Base-by-base conservation (phyloP, 2,888 invertebrate species). In the Agrochola lota region DNA sequence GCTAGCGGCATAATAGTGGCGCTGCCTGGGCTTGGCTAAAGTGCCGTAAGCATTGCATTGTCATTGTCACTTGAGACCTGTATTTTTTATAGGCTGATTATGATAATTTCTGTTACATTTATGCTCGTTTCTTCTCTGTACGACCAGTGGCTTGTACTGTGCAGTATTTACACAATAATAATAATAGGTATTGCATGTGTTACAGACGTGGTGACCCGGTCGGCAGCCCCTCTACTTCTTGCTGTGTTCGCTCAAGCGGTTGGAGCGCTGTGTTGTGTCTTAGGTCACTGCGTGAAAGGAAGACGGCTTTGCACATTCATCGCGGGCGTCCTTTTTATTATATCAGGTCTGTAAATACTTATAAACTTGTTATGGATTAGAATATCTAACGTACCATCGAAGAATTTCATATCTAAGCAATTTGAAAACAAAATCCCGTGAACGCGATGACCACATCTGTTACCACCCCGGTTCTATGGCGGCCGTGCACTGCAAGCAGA, bases 171-270 rank as follows among this genome's bases (percentile, higher is more conserved):
- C 30, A 40, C 1, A 57, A 57, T 64, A 62, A 55, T 52, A 59
- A 80, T 52, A 23, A 20, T 8, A 46, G 49, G 0, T 52, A 6
- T 49, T 62, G 15, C 12, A 46, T 59, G 7, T 35, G 76, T 95
- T 96, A 78, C 97, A 99, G 99, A 99, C 95, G 98, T 99, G 71
- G 99, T 99, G 75, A 98, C 98, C 23, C 97, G 98, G 92, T 98
- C 99, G 15, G 98, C 98, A 72, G 97, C 98, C 67, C 98, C 99
- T 88, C 98, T 99, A 91, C 96, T 99, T 85, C 95, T 98, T 81
- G 98, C 99, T 8, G 98, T 98, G 70, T 94, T 98, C 62, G 97
- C 99, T 43, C 97, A 99, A 85, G 97, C 98, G 71, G 97, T 98
- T 74, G 99, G 98, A 49, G 98, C 98, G 88, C 96, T 98, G 85